Base-by-base conservation (phyloP, 2,888 invertebrate genomes). In the Agriopis leucophaearia region DNA sequence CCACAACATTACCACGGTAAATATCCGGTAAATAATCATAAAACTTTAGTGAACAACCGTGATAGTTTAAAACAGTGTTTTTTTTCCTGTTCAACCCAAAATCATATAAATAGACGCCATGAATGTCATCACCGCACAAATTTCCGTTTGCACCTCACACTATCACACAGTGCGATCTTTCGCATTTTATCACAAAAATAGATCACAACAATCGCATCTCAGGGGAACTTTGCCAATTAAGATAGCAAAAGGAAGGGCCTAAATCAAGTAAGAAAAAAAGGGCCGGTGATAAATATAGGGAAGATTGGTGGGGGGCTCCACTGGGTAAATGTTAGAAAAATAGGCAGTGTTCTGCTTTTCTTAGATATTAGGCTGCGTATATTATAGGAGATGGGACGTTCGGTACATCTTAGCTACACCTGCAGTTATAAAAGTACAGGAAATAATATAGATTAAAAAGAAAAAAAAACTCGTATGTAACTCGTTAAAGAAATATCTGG, bases 231-330 rank as follows among this genome's bases (percentile, higher is more conserved):
- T 82, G 74, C 85, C 88, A 90, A 92, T 91, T 91, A 92, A 92
- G 91, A 90, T 90, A 90, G 85, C 80, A 71, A 77, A 73, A 73
- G 77, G 74, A 78, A 74, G 72, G 78, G 77, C 72, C 82, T 91
- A 90, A 90, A 90, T 91, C 91, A 91, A 89, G 90, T 85, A 82
- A 85, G 83, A 84, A 82, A 85, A 85, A 87, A 88, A 86, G 87
- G 85, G 83, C 74, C 78, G 74, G 85, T 82, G 88, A 91, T 92
- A 91, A 91, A 91, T 91, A 90, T 87, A 81, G 79, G 73, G 78
- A 82, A 85, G 81, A 72, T 70, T 69, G 82, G 86, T 87, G 86
- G 87, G 82, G 76, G 81, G 79, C n/a, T 76, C 78, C 85, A 81
- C 68, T 76, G 85, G 83, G 84, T 85, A 84, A 89, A 87, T 87